Conservation (phyloP, 2,113 vertebrate genomes). For the Pogona vitticeps region DNA sequence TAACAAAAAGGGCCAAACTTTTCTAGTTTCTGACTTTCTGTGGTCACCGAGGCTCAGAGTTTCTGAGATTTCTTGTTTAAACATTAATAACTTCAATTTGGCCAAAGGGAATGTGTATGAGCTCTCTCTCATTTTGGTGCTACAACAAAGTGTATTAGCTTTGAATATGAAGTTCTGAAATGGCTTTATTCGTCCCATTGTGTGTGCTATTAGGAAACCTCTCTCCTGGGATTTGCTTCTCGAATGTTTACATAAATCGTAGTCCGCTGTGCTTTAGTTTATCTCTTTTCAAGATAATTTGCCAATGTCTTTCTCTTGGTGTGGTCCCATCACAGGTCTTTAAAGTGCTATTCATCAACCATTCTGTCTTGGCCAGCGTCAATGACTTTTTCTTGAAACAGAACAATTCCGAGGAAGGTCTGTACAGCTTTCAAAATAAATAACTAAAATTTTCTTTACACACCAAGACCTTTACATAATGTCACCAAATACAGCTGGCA, state of each 20-base stretch:
- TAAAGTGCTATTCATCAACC: constrained; percentile 56
- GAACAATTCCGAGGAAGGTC: constrained; percentile 38
- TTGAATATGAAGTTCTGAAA: constrained; percentile 31
- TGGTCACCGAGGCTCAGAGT: not conserved
- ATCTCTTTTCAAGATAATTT: constrained; percentile 14
- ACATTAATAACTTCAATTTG: constrained; percentile 24
- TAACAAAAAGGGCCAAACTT: constrained; percentile 4
- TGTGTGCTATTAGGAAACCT: constrained; percentile 5
- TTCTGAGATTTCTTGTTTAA: constrained; percentile 11
- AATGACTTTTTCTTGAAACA: constrained; percentile 40
- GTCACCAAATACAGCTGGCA: not conserved
- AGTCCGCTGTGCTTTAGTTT: constrained; percentile 4
- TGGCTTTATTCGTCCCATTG: constrained; percentile 17
- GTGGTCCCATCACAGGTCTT: not conserved
- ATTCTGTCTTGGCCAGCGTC: constrained; percentile 43
- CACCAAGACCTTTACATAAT: constrained; percentile 23
- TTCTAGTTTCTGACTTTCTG: not conserved
- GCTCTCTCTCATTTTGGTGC: not conserved
- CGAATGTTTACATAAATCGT: not conserved
- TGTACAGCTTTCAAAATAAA: constrained; percentile 31
- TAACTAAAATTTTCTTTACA: constrained; percentile 46
- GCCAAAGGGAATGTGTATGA: constrained; percentile 20
- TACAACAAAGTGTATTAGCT: constrained; percentile 6
- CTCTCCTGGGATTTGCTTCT: not conserved
- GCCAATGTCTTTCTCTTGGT: not conserved